A percentile compares a stretch with the other conserved stretches of the same genome.
These are phyloP conservation scores for Acanthosepion lycidas DNA, from an alignment of 2,888 invertebrate genomes.

Conservation along the genomic window DNA sequence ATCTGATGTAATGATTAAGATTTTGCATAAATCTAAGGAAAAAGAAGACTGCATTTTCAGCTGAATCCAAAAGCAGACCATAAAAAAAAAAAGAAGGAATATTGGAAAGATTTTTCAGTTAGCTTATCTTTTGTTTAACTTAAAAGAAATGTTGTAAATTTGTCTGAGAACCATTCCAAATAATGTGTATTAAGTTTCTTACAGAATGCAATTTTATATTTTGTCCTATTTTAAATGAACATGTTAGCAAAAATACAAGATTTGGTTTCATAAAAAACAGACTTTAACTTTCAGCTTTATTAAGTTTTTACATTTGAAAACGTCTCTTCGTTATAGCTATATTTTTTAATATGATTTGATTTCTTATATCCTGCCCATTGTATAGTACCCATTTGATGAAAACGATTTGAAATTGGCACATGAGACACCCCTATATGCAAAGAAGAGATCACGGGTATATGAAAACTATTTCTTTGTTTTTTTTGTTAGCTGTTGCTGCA, in stretches of 20 bases:
- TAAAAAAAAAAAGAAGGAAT: too few species aligned
- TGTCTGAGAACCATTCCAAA: too few species aligned
- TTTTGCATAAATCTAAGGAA: too few species aligned
- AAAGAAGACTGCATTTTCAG: too few species aligned
- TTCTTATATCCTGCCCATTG: background rate
- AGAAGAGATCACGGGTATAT: conserved; percentile 64
- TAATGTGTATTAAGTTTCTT: too few species aligned
- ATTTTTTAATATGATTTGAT: background rate
- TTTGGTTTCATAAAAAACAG: background rate
- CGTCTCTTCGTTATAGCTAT: background rate
- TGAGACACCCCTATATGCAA: conserved; percentile 69
- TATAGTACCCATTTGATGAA: conserved; percentile 72
- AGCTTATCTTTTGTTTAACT: too few species aligned
- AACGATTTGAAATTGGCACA: conserved; percentile 67
- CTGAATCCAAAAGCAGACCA: too few species aligned
- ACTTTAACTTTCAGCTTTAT: background rate
- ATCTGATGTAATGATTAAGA: too few species aligned
- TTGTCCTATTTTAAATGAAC: background rate
- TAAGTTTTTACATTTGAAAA: background rate
- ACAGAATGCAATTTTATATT: too few species aligned
- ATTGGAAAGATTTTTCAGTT: too few species aligned
- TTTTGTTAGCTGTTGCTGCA: background rate
- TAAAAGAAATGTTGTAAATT: too few species aligned
- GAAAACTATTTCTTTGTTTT: background rate
- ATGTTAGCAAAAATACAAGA: background rate